Evolutionary conservation across 64 coral and sea anemone species (phyloP), one percentile per base, ranked within the genome.

Genomic region (Hydrozoanthus tunicans): DNA sequence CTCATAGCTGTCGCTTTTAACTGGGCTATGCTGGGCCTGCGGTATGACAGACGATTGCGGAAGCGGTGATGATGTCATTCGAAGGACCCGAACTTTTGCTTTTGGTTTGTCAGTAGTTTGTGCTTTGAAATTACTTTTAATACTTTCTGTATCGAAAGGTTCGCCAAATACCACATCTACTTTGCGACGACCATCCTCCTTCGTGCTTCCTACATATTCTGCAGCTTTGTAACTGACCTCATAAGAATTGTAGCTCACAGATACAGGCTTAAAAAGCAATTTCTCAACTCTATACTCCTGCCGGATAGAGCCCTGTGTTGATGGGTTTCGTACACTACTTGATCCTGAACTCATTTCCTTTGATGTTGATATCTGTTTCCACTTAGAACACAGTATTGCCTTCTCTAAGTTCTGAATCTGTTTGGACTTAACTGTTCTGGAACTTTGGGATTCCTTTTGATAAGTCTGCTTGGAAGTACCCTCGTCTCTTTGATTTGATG

Each of bases 41-140:
- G 20, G 25, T 88, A 4, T 24, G 9, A 12, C 74, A 74, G 84
- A 51, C 12, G 84, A 75, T 26, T 9, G 55, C 13, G 84, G 84
- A 54, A 88, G 55, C 20, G 84, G 84, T 15, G 84, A 60, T 6
- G 84, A 88, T 17, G 26, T 75, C 84, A 88, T 75, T 74, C 84
- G 84, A 74, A 88, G 68, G 58, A 88, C 17, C 57, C 54, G 68
- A 59, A 88, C 25, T 61, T 88, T 74, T 13, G 84, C 5, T 15
- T 13, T 73, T 4, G 69, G 55, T 7, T 25, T 73, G 23, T 75
- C 24, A 26, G 5, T 88, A 3, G 2, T 12, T 54, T 12, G 64
- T 55, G 59, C 20, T 7, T 12, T 11, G 24, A 4, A 66, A 62
- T 32, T 14, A 3, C 5, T 56, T 27, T 14, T 24, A 0, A 10